Base-by-base conservation (phyloP, 1,140 invertebrate genomes). In the Zaprionus kolodkinae region DNA sequence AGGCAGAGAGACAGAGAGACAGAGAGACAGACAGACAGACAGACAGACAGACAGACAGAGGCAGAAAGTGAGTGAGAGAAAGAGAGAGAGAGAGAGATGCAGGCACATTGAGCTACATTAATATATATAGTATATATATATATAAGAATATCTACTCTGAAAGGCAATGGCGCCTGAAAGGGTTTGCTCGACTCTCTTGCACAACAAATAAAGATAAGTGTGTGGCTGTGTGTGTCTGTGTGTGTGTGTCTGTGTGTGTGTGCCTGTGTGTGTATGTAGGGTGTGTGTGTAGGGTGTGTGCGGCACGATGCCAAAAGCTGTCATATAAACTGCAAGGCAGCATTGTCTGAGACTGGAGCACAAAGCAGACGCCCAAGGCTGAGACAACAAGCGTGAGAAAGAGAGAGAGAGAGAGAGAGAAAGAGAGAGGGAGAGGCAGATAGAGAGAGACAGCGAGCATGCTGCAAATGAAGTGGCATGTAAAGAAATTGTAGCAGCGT, bases 31-130 rank as follows among this genome's bases (percentile, higher is more conserved):
- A 21, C 21, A 21, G 2, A 21, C 21, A 21, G 21, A 21, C 21
- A 21, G 21, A 21, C 21, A 21, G 21, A 21, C 21, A 21, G 21
- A 21, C 21, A 21, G 21, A 21, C 21, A 48, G 38, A 40, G 55
- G 17, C 17, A 27, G 50, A 45, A 1, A 21, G 4, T 17, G 33
- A 12, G 6, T 12, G 27, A n/a, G 10, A 43, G 3, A 33, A n/a
- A 13, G 3, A 50, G 6, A 25, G 4, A 60, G 45, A 72, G 13
- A 52, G 55, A 79, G 55, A 81, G 82, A 87, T 82, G 82, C 76
- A 84, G 83, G 77, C 83, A 82, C 83, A 86, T 87, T 79, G 76
- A 86, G 79, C 63, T 74, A 81, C 85, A 82, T 79, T 87, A 83
- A 82, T 86, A 85, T 81, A 35, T 35, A 35, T 35, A 3, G 25